These are phyloP conservation scores for Zaprionus capensis DNA, from an alignment of 1,140 invertebrate genomes.

Conservation along the genomic window DNA sequence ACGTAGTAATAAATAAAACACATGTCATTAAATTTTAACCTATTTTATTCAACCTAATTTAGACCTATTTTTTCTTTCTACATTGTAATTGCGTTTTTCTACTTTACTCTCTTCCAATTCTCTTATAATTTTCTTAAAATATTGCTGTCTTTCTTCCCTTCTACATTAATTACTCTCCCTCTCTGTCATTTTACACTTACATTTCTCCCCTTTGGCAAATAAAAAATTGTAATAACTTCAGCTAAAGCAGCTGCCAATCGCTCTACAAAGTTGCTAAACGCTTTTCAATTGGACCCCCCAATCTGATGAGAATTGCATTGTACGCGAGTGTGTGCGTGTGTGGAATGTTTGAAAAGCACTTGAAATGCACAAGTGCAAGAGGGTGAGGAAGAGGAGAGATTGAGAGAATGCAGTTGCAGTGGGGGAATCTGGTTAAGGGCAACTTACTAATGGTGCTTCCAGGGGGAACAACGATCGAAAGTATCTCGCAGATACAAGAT, in stretches of 20 bases:
- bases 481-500: conserved; percentile 31
- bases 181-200: background rate
- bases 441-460: conserved; percentile 9
- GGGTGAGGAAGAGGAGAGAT: background rate
- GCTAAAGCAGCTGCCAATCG: conserved; percentile 9
- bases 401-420: conserved; percentile 10
- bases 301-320: conserved; percentile 8
- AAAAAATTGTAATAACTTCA: conserved; percentile 18
- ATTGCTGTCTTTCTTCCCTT: background rate
- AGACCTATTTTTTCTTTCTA: too few species aligned
- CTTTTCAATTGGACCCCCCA: conserved; percentile 31
- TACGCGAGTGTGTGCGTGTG: background rate
- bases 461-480: conserved; percentile 47
- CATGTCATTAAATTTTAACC: too few species aligned
- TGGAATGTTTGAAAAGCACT: conserved; percentile 67
- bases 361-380: conserved; percentile 46
- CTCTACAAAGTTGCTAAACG: conserved; percentile 36
- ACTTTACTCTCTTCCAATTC: too few species aligned
- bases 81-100: background rate
- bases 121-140: too few species aligned
- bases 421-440: conserved; percentile 15
- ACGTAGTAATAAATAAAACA: too few species aligned
- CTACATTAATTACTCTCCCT: background rate
- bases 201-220: background rate
- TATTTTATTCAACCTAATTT: too few species aligned